Conservation (phyloP, 1,140 invertebrate species). For the Magallana angulata region DNA sequence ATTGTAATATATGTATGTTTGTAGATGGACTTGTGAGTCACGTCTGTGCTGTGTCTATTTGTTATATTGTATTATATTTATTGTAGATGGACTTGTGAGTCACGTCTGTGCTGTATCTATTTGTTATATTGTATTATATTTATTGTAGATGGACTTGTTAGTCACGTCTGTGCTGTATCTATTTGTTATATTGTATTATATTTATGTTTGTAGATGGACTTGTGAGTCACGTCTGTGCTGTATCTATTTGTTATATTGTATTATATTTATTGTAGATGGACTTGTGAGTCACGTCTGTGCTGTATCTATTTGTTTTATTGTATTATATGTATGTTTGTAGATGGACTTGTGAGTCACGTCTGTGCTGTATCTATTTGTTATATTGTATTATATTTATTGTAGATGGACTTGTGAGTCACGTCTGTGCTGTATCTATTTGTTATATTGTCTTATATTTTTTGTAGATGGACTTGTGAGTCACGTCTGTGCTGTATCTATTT, state of each 20-base stretch:
- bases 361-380: no score
- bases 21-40: constrained; percentile 72
- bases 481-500: no score
- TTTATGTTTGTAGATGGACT: not conserved
- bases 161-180: constrained; percentile 72
- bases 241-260: no score
- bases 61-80: no score
- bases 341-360: not conserved
- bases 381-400: not conserved
- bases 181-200: no score
- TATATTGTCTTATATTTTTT: no score
- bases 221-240: no score
- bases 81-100: not conserved
- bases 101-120: no score
- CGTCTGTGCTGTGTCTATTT: constrained; percentile 67
- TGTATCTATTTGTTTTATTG: constrained; percentile 21
- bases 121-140: not conserved
- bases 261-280: constrained; percentile 60
- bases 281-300: constrained; percentile 74
- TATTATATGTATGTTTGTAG: no score
- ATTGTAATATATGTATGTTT: not conserved
- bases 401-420: constrained; percentile 73
- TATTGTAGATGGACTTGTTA: constrained; percentile 67
- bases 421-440: constrained; percentile 65
- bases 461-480: not conserved